Evolutionary conservation across 2,888 invertebrate genomes (phyloP), one percentile per base, ranked within the genome.

Genomic region (Cephus pygmeus): DNA sequence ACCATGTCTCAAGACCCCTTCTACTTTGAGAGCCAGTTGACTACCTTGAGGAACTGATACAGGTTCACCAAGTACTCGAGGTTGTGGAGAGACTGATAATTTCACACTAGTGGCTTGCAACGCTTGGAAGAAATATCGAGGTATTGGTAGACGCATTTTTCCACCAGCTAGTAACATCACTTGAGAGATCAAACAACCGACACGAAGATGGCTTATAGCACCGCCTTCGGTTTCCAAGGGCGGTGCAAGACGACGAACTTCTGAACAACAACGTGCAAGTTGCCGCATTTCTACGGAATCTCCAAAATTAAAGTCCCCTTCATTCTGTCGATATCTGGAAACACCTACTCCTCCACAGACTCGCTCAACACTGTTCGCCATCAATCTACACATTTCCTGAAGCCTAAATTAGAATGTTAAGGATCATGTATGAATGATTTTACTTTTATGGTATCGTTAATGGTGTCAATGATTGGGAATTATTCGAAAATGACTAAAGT

Each of bases 1-100:
- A 34, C 95, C 95, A 84, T 95, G 95, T 85, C 96, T 95, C 75
- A 98, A 94, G 1, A 99, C 98, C 0, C 98, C 98, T 92, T 98
- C 98, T 3, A 98, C 96, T 92, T 98, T 98, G 34, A 98, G 94
- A 1, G 98, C 97, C 79, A 98, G 93, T 84, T 97, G 96, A 84
- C 97, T 96, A 77, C 96, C 96, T 71, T 95, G 94, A 80, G 96
- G 96, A 69, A 98, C 95, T 81, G 96, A 94, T 75, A 98, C 96
- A 74, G 96, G 96, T 85, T 98, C 98, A 1, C 96, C 96, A 81
- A 95, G 93, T 69, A 94, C 94, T 76, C 96, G 92, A 0, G 97
- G 96, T 88, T 96, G 96, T 0, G 97, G 97, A 68, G 96, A 95
- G 11, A 97, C 95, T 0, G 96, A 96, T 80, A 97, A 91, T 92